These are phyloP conservation scores for Gambusia holbrooki DNA, from an alignment of 2,113 vertebrate genomes.

Conservation along the genomic window DNA sequence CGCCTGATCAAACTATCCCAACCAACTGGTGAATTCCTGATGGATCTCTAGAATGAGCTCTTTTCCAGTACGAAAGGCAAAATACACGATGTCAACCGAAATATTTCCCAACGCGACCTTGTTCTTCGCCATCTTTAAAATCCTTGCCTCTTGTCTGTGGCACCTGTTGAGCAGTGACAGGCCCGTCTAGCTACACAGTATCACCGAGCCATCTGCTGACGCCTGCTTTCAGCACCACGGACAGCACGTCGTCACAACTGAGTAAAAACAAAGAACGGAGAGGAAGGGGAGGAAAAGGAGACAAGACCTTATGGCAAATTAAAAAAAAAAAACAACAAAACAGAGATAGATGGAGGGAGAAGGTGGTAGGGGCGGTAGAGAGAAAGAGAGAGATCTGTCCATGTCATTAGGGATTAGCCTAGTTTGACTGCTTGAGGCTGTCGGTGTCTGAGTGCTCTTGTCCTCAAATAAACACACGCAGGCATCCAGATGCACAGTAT, in stretches of 20 bases:
- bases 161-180: conserved; percentile 67
- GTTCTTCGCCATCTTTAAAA: not conserved
- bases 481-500: conserved; percentile 16
- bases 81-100: not conserved
- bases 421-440: conserved; percentile 68
- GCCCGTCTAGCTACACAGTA: conserved; percentile 17
- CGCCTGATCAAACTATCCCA: not conserved
- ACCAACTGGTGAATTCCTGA: too few species aligned
- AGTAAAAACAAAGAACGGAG: conserved; percentile 6
- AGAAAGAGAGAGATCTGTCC: conserved; percentile 38
- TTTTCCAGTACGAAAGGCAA: not conserved
- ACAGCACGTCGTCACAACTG: conserved; percentile 43
- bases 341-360: not conserved
- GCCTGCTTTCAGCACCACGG: conserved; percentile 68
- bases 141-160: conserved; percentile 5
- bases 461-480: conserved; percentile 33
- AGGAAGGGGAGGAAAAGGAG: not conserved
- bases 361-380: conserved; percentile 14
- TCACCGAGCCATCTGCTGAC: conserved; percentile 12
- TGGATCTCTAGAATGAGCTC: too few species aligned
- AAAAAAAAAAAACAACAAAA: conserved; percentile 19
- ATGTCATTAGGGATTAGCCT: conserved; percentile 77
- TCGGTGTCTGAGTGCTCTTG: conserved; percentile 57
- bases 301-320: conserved; percentile 23
- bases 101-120: not conserved